Evolutionary conservation across 2,797 vertebrate genomes (phyloP).

Genomic region (Gymnothorax javanicus): DNA sequence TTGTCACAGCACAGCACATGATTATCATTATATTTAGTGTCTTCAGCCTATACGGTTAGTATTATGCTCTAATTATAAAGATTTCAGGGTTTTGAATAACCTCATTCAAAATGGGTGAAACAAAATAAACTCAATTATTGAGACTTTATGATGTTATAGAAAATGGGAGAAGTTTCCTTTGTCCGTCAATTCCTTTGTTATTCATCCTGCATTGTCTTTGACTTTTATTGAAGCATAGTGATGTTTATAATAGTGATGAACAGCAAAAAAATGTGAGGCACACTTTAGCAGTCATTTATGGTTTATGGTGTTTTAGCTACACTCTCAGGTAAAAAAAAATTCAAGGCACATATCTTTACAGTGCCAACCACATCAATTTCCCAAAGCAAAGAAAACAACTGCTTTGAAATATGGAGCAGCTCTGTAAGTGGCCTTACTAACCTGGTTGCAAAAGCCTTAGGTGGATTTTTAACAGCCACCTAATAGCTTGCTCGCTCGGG

Average conservation of each 20-base stretch:
- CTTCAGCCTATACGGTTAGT: neutral
- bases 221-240: neutral
- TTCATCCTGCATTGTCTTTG: constrained; percentile 20
- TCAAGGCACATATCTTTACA: neutral
- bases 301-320: neutral
- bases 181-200: neutral
- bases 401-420: neutral
- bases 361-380: neutral
- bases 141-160: neutral
- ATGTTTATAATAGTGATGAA: neutral
- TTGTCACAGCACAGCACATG: too few species aligned
- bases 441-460: neutral
- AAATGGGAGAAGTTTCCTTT: neutral
- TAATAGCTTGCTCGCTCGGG: too few species aligned
- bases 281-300: neutral
- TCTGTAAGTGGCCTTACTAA: neutral
- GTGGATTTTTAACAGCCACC: neutral
- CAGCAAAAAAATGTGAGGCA: neutral
- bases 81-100: neutral
- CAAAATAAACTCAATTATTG: too few species aligned
- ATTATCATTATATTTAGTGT: neutral
- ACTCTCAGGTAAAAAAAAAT: neutral
- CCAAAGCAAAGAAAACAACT: neutral
- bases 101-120: too few species aligned
- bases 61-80: neutral